Percentiles rank a stretch among this genome's conserved stretches.
Conservation (phyloP, 2,888 invertebrate species). For the Abrostola tripartita region DNA sequence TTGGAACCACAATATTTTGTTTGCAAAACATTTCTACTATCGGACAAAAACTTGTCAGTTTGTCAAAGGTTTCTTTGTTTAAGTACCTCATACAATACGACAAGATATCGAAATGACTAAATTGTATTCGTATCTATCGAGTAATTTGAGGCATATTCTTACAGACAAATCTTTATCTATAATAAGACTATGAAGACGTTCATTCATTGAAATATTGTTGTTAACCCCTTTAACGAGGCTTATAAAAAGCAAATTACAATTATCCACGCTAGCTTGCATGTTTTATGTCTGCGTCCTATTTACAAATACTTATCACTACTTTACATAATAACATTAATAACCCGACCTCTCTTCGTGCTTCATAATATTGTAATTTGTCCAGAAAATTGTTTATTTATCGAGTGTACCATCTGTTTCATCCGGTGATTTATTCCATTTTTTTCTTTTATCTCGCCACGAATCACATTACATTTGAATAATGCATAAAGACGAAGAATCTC, state of each 20-base stretch:
- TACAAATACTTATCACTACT: neutral
- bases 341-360: neutral
- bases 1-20: no score
- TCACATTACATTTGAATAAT: slow-evolving; percentile 50
- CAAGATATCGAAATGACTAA: no score
- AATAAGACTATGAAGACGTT: no score
- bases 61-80: no score
- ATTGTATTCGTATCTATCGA: no score
- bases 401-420: slow-evolving; percentile 37
- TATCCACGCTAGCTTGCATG: neutral
- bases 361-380: slow-evolving; percentile 1
- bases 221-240: neutral
- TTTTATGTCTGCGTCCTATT: neutral
- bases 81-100: no score
- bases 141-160: no score
- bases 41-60: no score
- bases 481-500: slow-evolving; percentile 40
- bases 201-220: no score
- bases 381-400: slow-evolving; percentile 28
- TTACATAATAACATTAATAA: neutral
- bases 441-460: slow-evolving; percentile 34
- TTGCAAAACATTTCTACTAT: no score
- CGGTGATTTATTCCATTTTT: slow-evolving; percentile 31
- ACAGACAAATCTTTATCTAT: no score
- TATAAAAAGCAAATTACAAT: neutral